These are phyloP conservation scores for Hemicordylus capensis DNA, from an alignment of 2,113 vertebrate genomes.

Conservation along the genomic window DNA sequence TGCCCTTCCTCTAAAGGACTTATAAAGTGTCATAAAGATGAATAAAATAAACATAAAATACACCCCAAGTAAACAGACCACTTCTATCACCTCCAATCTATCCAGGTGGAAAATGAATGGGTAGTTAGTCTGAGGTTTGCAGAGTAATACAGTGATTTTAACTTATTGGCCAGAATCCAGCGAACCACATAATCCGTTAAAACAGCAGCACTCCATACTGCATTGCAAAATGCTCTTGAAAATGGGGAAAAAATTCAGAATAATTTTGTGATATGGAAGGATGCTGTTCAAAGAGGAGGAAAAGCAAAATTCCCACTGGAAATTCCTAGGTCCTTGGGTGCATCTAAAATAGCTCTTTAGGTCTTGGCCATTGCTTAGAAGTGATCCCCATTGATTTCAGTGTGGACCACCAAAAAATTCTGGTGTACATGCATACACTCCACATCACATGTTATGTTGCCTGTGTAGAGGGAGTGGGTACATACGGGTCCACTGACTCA, in stretches of 20 bases:
- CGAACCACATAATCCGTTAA: not conserved
- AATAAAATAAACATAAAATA: too few relatives aligned
- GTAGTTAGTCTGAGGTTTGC: not conserved
- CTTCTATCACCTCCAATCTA: too few relatives aligned
- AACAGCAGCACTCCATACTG: not conserved
- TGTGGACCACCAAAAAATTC: too few relatives aligned
- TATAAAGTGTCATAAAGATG: too few relatives aligned
- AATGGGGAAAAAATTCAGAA: not conserved
- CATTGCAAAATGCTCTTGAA: not conserved
- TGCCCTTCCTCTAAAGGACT: too few relatives aligned
- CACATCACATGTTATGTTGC: not conserved
- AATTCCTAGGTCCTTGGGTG: not conserved
- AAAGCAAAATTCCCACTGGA: not conserved
- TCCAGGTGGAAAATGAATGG: not conserved
- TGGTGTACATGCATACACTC: too few relatives aligned
- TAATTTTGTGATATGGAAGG: not conserved
- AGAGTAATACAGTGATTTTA: not conserved
- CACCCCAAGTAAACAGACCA: too few relatives aligned
- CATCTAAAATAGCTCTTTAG: not conserved
- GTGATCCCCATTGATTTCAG: too few relatives aligned
- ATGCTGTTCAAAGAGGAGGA: not conserved
- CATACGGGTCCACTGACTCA: not conserved
- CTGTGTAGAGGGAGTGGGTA: not conserved
- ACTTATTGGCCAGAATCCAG: not conserved
- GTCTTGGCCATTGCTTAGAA: not conserved